Percentiles rank a stretch among this genome's conserved stretches.
Evolutionary conservation across 2,113 vertebrate species (phyloP).

Genomic region (Chionodraco myersi): DNA sequence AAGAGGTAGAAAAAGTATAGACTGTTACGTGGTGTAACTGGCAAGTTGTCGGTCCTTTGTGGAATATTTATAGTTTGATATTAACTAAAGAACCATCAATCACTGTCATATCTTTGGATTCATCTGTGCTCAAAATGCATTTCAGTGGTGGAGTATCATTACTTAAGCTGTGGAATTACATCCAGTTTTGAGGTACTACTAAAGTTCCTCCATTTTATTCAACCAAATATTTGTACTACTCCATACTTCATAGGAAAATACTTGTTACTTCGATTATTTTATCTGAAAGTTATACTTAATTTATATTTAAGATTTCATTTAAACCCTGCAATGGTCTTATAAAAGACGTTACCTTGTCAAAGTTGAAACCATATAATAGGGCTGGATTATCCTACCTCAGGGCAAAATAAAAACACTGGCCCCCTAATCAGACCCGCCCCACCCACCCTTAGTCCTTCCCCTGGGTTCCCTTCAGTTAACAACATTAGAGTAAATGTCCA

Average conservation of each 20-base stretch:
- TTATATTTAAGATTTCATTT: not conserved
- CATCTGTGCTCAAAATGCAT: not conserved
- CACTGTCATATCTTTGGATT: conserved; percentile 20
- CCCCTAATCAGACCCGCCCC: not conserved
- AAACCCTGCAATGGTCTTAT: not conserved
- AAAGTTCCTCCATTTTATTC: not conserved
- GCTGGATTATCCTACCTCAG: not conserved
- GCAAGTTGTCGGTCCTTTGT: conserved; percentile 3
- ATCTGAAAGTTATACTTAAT: not conserved
- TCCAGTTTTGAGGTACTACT: not conserved
- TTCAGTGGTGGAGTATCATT: not conserved
- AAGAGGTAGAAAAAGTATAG: not conserved
- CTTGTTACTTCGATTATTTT: not conserved
- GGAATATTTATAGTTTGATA: conserved; percentile 22
- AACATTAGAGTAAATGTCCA: no score
- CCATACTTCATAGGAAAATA: no score
- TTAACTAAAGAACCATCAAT: conserved; percentile 1
- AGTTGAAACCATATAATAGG: not conserved
- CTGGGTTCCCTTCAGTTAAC: no score
- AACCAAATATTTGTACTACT: no score
- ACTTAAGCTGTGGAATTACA: not conserved
- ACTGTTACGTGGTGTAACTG: not conserved
- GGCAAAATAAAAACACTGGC: not conserved
- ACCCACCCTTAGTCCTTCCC: no score
- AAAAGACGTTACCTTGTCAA: not conserved